Base-by-base conservation (phyloP, 2,113 vertebrate genomes). In the Limanda limanda region DNA sequence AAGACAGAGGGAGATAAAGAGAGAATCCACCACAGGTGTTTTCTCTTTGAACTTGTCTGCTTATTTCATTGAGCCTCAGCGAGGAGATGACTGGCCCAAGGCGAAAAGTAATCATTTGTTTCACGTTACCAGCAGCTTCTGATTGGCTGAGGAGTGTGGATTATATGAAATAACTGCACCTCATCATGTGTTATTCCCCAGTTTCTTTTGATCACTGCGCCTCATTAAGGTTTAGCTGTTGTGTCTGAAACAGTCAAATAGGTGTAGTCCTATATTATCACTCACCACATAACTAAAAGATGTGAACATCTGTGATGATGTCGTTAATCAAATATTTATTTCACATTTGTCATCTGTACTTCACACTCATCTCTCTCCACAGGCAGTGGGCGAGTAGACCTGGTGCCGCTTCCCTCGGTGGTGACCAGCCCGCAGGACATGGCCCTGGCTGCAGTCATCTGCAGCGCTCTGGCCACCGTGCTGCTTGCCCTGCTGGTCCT, bases 361-460 rank as follows among this genome's bases (percentile, higher is more conserved):
- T 55, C 52, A 11, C 52, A 2, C 9, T 59, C 40, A 27, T n/a
- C 9, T 56, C 5, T n/a, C 27, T 68, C 4, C 24, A 23, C 89
- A 99, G 97, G 98, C 87, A 95, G 94, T 52, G 95, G 95, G 13
- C 97, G 96, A 74, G 97, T 99, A 68, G 97, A 99, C 87, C 95
- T 97, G 70, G 97, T 98, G 78, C 97, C 96, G 73, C 95, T 99
- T 68, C 95, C 96, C 0, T 92, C 96, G 1, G 94, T 95, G 4
- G 96, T 94, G 84, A 96, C 96, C 79, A 98, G 97, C 75, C 97
- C 97, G 0, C 91, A 96, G 71, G 98, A 99, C 90, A 95, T 98
- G 14, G 98, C 97, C 17, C 93, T 99, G 78, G 98, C 97, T 0
- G 97, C 97, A 0, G 96, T 99, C 60, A 98, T 98, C 92, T 99